Evolutionary conservation across 1,140 invertebrate species (phyloP).

Genomic region (Ephestia elutella): DNA sequence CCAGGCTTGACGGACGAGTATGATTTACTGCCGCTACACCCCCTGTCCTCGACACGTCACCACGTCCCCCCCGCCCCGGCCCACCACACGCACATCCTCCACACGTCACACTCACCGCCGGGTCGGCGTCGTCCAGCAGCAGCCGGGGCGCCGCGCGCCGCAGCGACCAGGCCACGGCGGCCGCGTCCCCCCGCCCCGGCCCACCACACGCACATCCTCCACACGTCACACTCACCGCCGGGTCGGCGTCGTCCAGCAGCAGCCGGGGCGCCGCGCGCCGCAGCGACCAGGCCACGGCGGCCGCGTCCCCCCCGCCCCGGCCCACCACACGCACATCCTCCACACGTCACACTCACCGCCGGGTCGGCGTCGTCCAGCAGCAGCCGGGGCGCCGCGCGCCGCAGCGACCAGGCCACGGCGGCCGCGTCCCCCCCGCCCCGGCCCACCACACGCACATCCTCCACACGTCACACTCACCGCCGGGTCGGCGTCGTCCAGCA

Average conservation of each 20-base stretch:
- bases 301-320: too few species aligned
- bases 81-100: too few species aligned
- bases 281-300: constrained; percentile 64
- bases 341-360: constrained; percentile 49
- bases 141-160: constrained; percentile 61
- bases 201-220: too few species aligned
- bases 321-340: too few species aligned
- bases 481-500: constrained; percentile 69
- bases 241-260: constrained; percentile 67
- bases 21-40: too few species aligned
- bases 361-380: constrained; percentile 69
- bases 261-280: constrained; percentile 61
- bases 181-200: too few species aligned
- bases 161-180: constrained; percentile 64
- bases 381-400: constrained; percentile 60
- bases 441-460: too few species aligned
- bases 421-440: constrained; percentile 62
- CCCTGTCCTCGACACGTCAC: too few species aligned
- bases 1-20: too few species aligned
- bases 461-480: constrained; percentile 54
- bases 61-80: too few species aligned
- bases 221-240: constrained; percentile 54
- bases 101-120: constrained; percentile 54
- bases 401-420: constrained; percentile 64
- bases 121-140: constrained; percentile 67